Percentiles rank a stretch among this genome's conserved stretches.
Evolutionary conservation across 2,113 vertebrate genomes (phyloP).

Genomic region (Acinonyx jubatus): DNA sequence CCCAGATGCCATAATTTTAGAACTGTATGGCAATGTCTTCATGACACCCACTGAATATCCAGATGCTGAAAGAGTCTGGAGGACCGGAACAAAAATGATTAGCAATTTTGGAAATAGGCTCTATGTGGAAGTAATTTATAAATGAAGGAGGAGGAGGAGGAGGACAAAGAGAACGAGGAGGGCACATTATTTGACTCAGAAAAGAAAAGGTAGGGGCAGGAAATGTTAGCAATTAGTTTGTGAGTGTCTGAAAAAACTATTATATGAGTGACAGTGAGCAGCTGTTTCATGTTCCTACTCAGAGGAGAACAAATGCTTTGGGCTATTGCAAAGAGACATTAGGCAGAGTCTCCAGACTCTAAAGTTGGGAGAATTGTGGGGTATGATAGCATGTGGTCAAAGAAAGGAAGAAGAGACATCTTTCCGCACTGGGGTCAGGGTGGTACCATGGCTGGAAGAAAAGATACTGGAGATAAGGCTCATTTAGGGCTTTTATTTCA

Average conservation of each 20-base stretch:
- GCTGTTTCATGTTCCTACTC: background rate
- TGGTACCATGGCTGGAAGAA: background rate
- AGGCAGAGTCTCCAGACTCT: background rate
- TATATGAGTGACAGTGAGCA: constrained; percentile 48
- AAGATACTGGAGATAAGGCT: background rate
- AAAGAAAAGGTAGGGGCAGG: constrained; percentile 22
- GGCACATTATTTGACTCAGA: background rate
- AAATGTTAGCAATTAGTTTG: constrained; percentile 49
- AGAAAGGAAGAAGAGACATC: background rate
- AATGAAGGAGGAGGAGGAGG: background rate
- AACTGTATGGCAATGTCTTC: background rate
- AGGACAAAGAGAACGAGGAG: background rate
- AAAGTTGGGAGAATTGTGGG: background rate
- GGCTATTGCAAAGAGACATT: background rate
- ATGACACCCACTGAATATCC: constrained; percentile 17
- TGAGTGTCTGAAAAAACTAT: constrained; percentile 11
- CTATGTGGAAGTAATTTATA: constrained; percentile 54
- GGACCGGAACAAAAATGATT: constrained; percentile 24
- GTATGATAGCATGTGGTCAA: background rate
- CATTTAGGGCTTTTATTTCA: background rate
- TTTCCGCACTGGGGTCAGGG: background rate
- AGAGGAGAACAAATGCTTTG: constrained; percentile 34
- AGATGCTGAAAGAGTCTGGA: constrained; percentile 36
- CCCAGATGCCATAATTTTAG: constrained; percentile 65
- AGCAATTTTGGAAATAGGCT: constrained; percentile 52